Evolutionary conservation across 1,140 invertebrate species (phyloP).

Genomic region (Scaptomyza montana): DNA sequence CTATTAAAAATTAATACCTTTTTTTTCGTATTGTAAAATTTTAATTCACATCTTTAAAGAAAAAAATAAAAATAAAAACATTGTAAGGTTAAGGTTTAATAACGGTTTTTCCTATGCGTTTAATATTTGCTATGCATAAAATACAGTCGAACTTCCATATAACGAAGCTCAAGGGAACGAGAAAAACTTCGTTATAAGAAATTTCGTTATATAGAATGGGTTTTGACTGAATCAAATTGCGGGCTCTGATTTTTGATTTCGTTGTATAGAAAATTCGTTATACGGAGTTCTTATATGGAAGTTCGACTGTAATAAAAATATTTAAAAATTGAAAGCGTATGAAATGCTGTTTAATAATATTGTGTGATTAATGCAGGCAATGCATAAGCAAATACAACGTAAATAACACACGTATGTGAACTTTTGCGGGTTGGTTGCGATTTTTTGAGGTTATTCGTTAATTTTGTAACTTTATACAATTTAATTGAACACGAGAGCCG

Average conservation of each 20-base stretch:
- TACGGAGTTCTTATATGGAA: no score
- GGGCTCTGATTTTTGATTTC: no score
- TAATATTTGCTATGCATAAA: conserved; percentile 19
- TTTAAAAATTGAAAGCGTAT: conserved; percentile 61
- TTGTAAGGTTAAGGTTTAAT: conserved; percentile 2
- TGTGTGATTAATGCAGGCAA: conserved; percentile 67
- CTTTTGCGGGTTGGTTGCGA: conserved; percentile 56
- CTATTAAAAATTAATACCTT: no score
- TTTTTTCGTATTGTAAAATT: no score
- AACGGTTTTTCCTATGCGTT: neutral
- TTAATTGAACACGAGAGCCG: conserved; percentile 70
- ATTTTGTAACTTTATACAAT: conserved; percentile 80
- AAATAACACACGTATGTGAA: conserved; percentile 3
- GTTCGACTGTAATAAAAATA: conserved; percentile 16
- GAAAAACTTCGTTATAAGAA: no score
- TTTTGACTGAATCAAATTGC: no score
- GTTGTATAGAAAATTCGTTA: no score
- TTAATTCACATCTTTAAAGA: no score
- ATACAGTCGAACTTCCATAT: no score
- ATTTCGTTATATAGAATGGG: no score
- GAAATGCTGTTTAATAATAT: conserved; percentile 62
- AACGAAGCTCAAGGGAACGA: no score
- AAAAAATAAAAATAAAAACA: no score
- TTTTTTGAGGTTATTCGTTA: conserved; percentile 66
- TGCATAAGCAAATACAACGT: conserved; percentile 4